Percentiles rank a stretch among this genome's conserved stretches.
These are phyloP conservation scores for Anastatus disparis DNA, from an alignment of 1,140 invertebrate species.

Conservation along the genomic window DNA sequence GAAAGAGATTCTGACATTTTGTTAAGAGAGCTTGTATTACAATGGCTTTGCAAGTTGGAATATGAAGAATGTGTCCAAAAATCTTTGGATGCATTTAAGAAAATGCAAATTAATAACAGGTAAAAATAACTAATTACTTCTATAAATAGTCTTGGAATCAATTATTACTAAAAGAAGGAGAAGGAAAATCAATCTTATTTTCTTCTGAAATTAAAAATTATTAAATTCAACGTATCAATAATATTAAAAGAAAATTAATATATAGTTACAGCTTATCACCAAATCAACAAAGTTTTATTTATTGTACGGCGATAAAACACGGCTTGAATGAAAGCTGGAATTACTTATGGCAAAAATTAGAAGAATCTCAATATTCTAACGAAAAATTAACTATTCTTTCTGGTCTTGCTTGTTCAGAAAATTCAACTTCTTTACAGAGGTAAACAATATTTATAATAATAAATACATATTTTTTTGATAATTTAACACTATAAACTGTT, in stretches of 20 bases:
- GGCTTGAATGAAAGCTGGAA: slow-evolving; percentile 86
- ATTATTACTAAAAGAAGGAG: no score
- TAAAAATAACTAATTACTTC: no score
- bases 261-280: slow-evolving; percentile 78
- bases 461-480: no score
- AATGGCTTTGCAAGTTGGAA: slow-evolving; percentile 77
- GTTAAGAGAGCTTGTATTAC: slow-evolving; percentile 75
- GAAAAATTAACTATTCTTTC: not conserved
- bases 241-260: no score
- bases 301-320: slow-evolving; percentile 83
- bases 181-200: no score
- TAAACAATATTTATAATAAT: no score
- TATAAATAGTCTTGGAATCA: no score
- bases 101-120: not conserved
- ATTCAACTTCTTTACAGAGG: not conserved
- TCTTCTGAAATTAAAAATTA: no score
- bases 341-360: slow-evolving; percentile 76
- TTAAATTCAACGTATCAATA: no score
- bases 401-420: not conserved
- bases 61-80: slow-evolving; percentile 76
- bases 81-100: slow-evolving; percentile 53
- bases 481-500: no score
- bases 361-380: not conserved
- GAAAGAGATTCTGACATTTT: slow-evolving; percentile 75
- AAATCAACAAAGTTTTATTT: slow-evolving; percentile 84